Conservation (phyloP, 2,888 invertebrate species). For the Apotomis turbidana region DNA sequence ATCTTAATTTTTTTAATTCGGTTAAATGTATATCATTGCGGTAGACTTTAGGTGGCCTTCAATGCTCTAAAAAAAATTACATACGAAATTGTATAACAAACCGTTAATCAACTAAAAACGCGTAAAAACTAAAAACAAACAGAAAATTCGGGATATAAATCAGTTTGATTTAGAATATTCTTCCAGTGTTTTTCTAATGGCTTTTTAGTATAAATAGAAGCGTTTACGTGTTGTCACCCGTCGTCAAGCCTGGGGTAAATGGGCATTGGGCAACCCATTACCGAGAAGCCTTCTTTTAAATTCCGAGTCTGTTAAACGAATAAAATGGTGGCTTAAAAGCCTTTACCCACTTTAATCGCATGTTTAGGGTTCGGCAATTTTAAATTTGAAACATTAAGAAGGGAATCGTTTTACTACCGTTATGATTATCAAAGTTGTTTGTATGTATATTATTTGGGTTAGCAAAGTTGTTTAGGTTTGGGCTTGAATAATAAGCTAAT, state of each 20-base stretch:
- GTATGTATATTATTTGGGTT: too few species aligned
- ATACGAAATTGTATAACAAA: conserved; percentile 28
- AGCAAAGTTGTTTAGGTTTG: too few species aligned
- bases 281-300: conserved; percentile 30
- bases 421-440: too few species aligned
- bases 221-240: conserved; percentile 30
- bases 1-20: too few species aligned
- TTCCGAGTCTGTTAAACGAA: conserved; percentile 26
- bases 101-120: conserved; percentile 35
- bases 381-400: conserved; percentile 8
- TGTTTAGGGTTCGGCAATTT: conserved; percentile 12
- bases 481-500: too few species aligned
- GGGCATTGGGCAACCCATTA: conserved; percentile 16
- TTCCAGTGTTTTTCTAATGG: conserved; percentile 9
- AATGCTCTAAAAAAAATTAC: conserved; percentile 23
- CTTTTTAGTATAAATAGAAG: conserved; percentile 27
- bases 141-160: conserved; percentile 21
- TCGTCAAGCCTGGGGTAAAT: conserved; percentile 21
- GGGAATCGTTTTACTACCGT: not conserved
- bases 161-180: conserved; percentile 27
- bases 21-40: not conserved
- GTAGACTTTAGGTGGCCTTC: conserved; percentile 13
- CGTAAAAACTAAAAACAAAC: conserved; percentile 16
- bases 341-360: conserved; percentile 12
- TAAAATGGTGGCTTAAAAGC: conserved; percentile 36